Conservation (phyloP, 2,113 vertebrate species). For the Hymenochirus boettgeri region DNA sequence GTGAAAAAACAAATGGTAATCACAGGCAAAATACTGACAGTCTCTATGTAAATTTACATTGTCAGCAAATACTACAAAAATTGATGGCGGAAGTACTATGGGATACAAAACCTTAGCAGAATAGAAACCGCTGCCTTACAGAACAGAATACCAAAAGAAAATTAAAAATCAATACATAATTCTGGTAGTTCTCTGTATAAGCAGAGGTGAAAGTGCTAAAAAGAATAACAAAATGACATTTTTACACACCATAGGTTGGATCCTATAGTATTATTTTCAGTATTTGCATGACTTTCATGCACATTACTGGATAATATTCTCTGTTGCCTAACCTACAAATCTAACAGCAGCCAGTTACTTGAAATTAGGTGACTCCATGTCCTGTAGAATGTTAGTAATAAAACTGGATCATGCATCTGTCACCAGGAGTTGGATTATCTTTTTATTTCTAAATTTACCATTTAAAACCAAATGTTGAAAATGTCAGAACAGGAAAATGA, state of each 20-base stretch:
- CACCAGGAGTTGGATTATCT: no score
- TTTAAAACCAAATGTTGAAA: no score
- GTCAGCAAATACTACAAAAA: slow-evolving; percentile 22
- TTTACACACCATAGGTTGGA: slow-evolving; percentile 8
- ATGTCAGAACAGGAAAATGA: no score
- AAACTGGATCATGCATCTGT: no score
- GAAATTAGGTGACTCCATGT: no score
- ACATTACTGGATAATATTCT: no score
- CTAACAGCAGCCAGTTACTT: no score
- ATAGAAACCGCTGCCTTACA: slow-evolving; percentile 3
- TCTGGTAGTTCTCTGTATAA: neutral
- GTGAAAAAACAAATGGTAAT: neutral
- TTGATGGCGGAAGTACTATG: slow-evolving; percentile 21
- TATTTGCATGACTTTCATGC: neutral
- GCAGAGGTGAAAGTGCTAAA: slow-evolving; percentile 29
- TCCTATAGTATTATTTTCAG: slow-evolving; percentile 23
- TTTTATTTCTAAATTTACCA: no score
- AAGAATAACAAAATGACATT: neutral
- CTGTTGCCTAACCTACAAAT: no score
- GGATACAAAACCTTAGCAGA: slow-evolving; percentile 24
- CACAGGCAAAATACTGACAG: slow-evolving; percentile 1
- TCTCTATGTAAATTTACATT: neutral
- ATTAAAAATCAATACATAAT: no score
- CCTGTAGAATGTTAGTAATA: no score
- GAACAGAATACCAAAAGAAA: neutral